Percentiles rank a stretch among this genome's conserved stretches.
phyloP scores from a whole-genome alignment of 2,113 vertebrate genomes.

The Vireo altiloquus region DNA sequence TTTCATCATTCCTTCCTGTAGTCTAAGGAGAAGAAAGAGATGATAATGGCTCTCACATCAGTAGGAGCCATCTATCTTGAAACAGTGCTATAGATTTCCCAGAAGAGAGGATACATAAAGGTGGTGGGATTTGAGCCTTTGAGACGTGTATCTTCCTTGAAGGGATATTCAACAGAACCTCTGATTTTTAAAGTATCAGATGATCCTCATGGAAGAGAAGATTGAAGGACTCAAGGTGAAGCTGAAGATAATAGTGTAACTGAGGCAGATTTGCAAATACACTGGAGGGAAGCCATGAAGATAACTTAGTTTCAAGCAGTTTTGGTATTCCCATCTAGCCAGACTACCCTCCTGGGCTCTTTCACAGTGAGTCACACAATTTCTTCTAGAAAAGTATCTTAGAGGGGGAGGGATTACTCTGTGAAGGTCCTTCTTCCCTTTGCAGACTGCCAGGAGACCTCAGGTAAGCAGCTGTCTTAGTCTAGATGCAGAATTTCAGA shows the following conservation, averaged over 20 bases:
- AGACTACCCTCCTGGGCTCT: background rate
- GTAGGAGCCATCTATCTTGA: background rate
- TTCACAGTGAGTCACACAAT: background rate
- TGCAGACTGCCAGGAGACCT: background rate
- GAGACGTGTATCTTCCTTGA: background rate
- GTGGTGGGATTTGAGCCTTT: background rate
- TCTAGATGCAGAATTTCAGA: background rate
- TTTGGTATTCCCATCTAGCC: background rate
- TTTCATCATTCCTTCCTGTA: slow-evolving; percentile 5
- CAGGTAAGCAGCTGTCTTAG: background rate
- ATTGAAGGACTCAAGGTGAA: background rate
- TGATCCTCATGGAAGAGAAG: background rate
- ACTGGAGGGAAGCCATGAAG: background rate
- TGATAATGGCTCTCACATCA: background rate
- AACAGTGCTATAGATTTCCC: background rate
- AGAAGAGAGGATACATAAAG: background rate
- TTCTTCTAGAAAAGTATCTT: background rate
- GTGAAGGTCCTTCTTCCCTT: background rate
- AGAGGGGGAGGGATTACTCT: background rate
- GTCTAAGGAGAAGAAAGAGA: background rate
- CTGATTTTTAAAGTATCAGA: background rate
- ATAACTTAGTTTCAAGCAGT: background rate
- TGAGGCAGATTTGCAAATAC: background rate
- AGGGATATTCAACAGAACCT: background rate
- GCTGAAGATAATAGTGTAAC: background rate